Evolutionary conservation across 1,140 invertebrate species (phyloP).

Genomic region (Eubasilissa regina): DNA sequence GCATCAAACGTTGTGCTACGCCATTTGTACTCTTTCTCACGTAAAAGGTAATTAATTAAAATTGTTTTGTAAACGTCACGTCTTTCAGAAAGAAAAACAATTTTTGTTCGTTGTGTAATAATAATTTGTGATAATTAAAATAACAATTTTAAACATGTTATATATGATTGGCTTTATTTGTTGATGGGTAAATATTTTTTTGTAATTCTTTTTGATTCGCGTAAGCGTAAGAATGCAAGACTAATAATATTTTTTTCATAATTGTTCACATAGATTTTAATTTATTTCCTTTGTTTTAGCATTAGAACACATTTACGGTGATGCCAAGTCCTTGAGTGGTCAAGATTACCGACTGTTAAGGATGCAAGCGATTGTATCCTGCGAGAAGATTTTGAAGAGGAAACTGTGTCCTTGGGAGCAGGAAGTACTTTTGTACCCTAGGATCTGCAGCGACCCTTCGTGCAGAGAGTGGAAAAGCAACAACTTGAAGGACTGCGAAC

Average conservation of each 20-base stretch:
- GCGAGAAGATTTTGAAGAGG: slow-evolving; percentile 74
- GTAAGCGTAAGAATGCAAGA: too few relatives aligned
- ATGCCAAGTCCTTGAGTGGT: slow-evolving; percentile 70
- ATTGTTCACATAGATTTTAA: too few relatives aligned
- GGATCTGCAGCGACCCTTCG: slow-evolving; percentile 71
- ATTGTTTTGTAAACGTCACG: too few relatives aligned
- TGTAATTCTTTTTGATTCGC: too few relatives aligned
- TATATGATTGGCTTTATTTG: too few relatives aligned
- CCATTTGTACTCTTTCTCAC: slow-evolving; percentile 68
- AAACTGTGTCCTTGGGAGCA: slow-evolving; percentile 77
- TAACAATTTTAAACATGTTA: too few relatives aligned
- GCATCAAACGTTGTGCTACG: slow-evolving; percentile 69
- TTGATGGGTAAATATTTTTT: too few relatives aligned
- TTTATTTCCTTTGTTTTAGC: slow-evolving; percentile 26
- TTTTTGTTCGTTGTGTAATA: too few relatives aligned
- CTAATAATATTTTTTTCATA: too few relatives aligned
- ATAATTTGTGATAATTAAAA: too few relatives aligned
- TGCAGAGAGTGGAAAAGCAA: slow-evolving; percentile 71
- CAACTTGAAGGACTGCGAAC: slow-evolving; percentile 70
- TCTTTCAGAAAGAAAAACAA: too few relatives aligned
- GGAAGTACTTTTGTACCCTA: slow-evolving; percentile 79
- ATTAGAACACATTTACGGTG: slow-evolving; percentile 70
- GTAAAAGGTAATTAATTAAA: slow-evolving; percentile 65
- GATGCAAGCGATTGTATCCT: slow-evolving; percentile 75
- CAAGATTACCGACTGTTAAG: slow-evolving; percentile 76